A percentile compares a stretch with the other conserved stretches of the same genome.
phyloP scores from a whole-genome alignment of 2,888 invertebrate species.

The Drosophila anomelani region DNA sequence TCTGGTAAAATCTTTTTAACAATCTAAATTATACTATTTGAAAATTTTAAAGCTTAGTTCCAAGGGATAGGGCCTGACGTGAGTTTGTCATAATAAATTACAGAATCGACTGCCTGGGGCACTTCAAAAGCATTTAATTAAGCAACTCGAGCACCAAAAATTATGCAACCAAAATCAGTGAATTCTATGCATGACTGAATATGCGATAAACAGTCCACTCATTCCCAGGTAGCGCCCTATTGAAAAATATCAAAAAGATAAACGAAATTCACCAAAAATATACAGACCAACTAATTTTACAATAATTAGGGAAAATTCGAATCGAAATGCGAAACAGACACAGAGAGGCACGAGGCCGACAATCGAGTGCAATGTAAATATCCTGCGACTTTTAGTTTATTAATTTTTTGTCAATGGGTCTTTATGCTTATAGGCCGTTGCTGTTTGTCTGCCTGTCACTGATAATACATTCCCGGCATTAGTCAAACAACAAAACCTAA shows the following conservation, averaged over 20 bases:
- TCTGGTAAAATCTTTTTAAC: neutral
- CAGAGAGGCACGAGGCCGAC: conserved; percentile 17
- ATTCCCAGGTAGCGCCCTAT: conserved; percentile 45
- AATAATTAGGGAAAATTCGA: conserved; percentile 42
- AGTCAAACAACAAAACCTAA: conserved; percentile 33
- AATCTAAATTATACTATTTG: neutral
- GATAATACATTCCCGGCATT: conserved; percentile 70
- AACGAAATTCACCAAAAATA: conserved; percentile 11
- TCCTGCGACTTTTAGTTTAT: conserved; percentile 78
- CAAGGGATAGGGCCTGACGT: conserved; percentile 25
- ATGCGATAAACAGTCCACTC: conserved; percentile 68
- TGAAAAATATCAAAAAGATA: neutral
- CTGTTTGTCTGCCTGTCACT: conserved; percentile 67
- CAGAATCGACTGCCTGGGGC: conserved; percentile 37
- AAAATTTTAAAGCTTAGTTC: conserved; percentile 24
- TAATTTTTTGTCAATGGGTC: conserved; percentile 75
- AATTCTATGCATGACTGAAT: conserved; percentile 67
- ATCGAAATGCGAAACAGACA: conserved; percentile 34
- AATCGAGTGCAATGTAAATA: conserved; percentile 77
- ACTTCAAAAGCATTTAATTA: conserved; percentile 49
- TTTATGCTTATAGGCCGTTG: conserved; percentile 16
- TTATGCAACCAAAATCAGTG: conserved; percentile 70
- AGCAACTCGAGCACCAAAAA: conserved; percentile 50
- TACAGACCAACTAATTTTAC: conserved; percentile 65
- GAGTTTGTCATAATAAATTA: conserved; percentile 51